Percentiles rank a stretch among this genome's conserved stretches.
These are phyloP conservation scores for Oriolus oriolus DNA, from an alignment of 2,113 vertebrate species.

Conservation along the genomic window DNA sequence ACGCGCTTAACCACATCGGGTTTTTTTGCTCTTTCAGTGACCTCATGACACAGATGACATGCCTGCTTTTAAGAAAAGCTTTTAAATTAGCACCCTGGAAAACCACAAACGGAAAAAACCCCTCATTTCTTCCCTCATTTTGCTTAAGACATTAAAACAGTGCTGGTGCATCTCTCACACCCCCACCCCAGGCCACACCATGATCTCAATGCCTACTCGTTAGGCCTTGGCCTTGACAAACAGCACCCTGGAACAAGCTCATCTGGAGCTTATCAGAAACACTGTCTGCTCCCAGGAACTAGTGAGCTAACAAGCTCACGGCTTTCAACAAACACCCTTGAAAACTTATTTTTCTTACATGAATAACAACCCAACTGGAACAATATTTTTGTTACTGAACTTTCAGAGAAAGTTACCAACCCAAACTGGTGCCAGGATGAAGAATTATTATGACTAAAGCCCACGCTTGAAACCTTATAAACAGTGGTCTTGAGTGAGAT, in stretches of 20 bases:
- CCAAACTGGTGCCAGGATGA: neutral
- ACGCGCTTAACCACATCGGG: neutral
- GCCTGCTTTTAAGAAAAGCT: neutral
- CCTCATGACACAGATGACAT: neutral
- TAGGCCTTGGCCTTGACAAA: neutral
- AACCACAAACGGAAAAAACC: neutral
- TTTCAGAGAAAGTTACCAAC: neutral
- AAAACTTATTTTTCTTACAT: neutral
- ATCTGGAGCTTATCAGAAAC: neutral
- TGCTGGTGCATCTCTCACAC: neutral
- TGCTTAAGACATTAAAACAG: neutral
- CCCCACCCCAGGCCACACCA: neutral
- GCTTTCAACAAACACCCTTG: neutral
- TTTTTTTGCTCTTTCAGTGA: neutral
- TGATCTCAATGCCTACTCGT: accelerated
- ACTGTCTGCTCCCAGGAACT: neutral
- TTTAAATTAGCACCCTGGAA: no score
- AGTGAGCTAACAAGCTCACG: neutral
- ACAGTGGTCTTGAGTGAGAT: neutral
- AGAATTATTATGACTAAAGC: neutral
- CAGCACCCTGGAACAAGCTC: neutral
- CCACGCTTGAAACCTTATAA: neutral
- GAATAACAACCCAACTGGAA: neutral
- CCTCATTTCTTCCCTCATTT: neutral
- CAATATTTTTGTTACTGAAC: neutral